Evolutionary conservation across 2,113 vertebrate species (phyloP), one percentile per base, ranked within the genome.

Genomic region (Gymnogyps californianus): DNA sequence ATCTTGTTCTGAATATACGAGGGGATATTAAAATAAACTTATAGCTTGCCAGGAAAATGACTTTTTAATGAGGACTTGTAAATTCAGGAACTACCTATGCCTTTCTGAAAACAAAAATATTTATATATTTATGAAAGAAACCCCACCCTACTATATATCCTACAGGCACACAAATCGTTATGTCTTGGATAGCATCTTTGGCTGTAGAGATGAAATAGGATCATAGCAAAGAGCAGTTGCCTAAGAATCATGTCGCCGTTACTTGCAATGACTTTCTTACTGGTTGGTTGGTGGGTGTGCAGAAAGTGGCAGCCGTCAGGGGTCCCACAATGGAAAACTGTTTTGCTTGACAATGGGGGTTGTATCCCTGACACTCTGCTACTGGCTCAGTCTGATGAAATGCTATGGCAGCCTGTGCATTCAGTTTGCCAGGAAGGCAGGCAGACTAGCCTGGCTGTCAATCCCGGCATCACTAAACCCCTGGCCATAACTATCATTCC

Each of bases 371-470:
- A 29, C 7, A 5, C 32, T 71, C 31, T 65, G 34, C 32, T 74
- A 12, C 44, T 38, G 49, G 11, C n/a, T 83, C 3, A 1, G 4
- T 38, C 40, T 32, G 55, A 38, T 5, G 21, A 79, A 58, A 64
- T n/a, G 12, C 17, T 69, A 7, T 1, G 1, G 32, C 44, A 64
- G n/a, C 28, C 38, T 15, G 2, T 47, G 34, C 1, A 0, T 29
- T 74, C 28, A 14, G 7, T 31, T 64, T 26, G 31, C 9, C 42
- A 62, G 54, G 34, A 46, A 81, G 49, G 36, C 26, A 72, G 14
- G 18, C 19, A 64, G 54, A 32, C n/a, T 49, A 49, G 11, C 34
- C 36, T 36, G 55, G 11, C 29, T 74, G 32, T 42, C 54, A 47
- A 0, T 38, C 13, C 22, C 1, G 0, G 55, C 34, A 58, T 24